phyloP scores from a whole-genome alignment of 2,888 invertebrate species.

The Spicauda simplicius region DNA sequence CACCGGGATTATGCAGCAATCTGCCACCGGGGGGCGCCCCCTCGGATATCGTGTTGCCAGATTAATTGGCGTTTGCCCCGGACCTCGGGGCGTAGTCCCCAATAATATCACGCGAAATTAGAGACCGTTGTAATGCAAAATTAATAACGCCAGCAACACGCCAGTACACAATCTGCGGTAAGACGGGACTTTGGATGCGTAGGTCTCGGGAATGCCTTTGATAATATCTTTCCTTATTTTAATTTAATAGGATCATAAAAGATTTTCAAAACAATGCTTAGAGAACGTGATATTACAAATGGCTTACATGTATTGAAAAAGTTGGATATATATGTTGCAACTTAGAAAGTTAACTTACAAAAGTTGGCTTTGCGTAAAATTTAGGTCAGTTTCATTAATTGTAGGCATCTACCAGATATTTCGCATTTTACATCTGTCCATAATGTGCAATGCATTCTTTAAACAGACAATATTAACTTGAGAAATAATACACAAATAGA shows the following conservation, averaged over 20 bases:
- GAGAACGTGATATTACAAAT: too few relatives aligned
- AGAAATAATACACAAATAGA: too few relatives aligned
- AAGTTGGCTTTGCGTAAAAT: too few relatives aligned
- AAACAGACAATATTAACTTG: too few relatives aligned
- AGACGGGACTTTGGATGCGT: slow-evolving; percentile 1
- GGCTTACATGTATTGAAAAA: too few relatives aligned
- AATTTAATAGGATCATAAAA: neutral
- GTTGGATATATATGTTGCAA: too few relatives aligned
- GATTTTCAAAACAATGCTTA: neutral
- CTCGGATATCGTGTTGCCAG: slow-evolving; percentile 76
- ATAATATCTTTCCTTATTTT: neutral
- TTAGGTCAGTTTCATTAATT: too few relatives aligned
- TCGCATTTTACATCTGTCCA: too few relatives aligned
- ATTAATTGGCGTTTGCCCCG: slow-evolving; percentile 82
- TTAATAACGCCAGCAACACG: slow-evolving; percentile 64
- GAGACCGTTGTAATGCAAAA: slow-evolving; percentile 71
- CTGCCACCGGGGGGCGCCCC: slow-evolving; percentile 58
- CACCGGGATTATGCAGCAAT: slow-evolving; percentile 77
- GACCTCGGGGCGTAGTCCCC: slow-evolving; percentile 54
- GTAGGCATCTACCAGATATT: too few relatives aligned
- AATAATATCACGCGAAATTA: slow-evolving; percentile 77
- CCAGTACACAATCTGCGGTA: slow-evolving; percentile 54
- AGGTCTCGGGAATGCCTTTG: slow-evolving; percentile 3
- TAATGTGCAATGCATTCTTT: too few relatives aligned
- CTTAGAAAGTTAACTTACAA: too few relatives aligned